Conservation (phyloP, 2,888 invertebrate species). For the Drosophila merina region DNA sequence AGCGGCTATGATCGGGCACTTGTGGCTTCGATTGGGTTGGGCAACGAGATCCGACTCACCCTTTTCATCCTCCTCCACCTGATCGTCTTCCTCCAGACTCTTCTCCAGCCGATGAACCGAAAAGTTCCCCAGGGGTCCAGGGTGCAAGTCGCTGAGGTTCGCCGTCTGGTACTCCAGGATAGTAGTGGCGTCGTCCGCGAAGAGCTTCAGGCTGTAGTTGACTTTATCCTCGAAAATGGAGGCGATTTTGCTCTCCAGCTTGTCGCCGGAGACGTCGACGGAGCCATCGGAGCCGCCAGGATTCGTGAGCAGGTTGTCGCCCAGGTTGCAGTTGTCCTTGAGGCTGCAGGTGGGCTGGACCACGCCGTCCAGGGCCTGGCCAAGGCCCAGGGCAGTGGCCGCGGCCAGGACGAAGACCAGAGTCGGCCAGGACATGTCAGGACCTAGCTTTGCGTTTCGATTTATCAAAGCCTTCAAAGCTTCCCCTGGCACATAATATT, state of each 20-base stretch:
- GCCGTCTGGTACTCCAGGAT: conserved; percentile 58
- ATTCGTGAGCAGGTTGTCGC: conserved; percentile 73
- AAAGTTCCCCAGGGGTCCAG: conserved; percentile 44
- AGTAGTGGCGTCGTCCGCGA: conserved; percentile 72
- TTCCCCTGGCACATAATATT: neutral
- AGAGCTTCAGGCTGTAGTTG: conserved; percentile 81
- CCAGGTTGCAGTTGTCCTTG: conserved; percentile 81
- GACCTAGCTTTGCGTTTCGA: neutral
- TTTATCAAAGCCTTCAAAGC: neutral
- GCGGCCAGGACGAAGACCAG: conserved; percentile 15
- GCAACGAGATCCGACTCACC: conserved; percentile 55
- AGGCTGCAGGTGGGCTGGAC: conserved; percentile 78
- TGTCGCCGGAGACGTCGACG: conserved; percentile 58
- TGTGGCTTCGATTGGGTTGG: neutral
- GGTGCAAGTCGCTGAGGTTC: conserved; percentile 60
- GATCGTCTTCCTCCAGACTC: conserved; percentile 30
- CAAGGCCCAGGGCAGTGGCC: conserved; percentile 5
- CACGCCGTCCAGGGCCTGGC: conserved; percentile 54
- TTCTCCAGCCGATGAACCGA: conserved; percentile 52
- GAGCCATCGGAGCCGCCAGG: conserved; percentile 21
- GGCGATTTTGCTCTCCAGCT: conserved; percentile 80
- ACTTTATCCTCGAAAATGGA: conserved; percentile 83
- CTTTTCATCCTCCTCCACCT: conserved; percentile 70
- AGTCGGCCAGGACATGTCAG: conserved; percentile 7
- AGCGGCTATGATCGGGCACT: conserved; percentile 29